A percentile compares a stretch with the other conserved stretches of the same genome.
Conservation (phyloP, 2,888 invertebrate species). For the Eupithecia abbreviata region DNA sequence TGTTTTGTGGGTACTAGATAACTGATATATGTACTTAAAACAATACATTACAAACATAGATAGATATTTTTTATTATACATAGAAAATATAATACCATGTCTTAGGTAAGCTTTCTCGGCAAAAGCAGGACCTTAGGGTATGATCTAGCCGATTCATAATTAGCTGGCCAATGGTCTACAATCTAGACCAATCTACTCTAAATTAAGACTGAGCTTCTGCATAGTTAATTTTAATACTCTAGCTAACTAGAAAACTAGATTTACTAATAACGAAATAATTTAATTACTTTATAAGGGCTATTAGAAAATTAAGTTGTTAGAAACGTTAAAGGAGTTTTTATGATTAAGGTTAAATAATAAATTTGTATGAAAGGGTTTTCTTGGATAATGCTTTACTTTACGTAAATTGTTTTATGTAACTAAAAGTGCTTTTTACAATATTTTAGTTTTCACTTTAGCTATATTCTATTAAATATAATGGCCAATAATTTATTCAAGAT, state of each 20-base stretch:
- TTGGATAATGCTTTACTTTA: not conserved
- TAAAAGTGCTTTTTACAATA: not conserved
- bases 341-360: not conserved
- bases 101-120: too few species aligned
- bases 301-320: not conserved
- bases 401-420: not conserved
- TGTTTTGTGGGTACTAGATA: too few species aligned
- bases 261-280: slow-evolving; percentile 1
- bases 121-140: not conserved
- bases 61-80: too few species aligned
- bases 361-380: not conserved
- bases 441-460: not conserved
- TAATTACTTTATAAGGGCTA: not conserved
- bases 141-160: not conserved
- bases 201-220: not conserved
- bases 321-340: not conserved
- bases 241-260: not conserved
- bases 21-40: too few species aligned
- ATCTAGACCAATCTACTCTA: not conserved
- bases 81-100: too few species aligned
- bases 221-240: slow-evolving; percentile 1
- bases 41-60: too few species aligned
- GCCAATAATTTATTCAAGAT: not conserved
- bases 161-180: not conserved
- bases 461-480: not conserved